Evolutionary conservation across 1,140 invertebrate genomes (phyloP).

Genomic region (Drosophila ogumai): DNA sequence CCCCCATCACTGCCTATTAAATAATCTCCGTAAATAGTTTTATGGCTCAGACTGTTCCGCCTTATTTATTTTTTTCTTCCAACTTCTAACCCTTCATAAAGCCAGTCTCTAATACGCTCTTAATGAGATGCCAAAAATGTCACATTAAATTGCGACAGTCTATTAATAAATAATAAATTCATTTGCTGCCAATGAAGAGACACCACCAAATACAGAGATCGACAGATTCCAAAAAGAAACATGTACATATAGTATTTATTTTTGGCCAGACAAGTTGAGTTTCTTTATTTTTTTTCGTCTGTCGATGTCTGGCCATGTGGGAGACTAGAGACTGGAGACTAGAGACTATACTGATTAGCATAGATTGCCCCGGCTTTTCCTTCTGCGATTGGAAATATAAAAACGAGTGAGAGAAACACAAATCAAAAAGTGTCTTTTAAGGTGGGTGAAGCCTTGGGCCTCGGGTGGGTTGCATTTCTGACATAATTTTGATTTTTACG

Average conservation of each 20-base stretch:
- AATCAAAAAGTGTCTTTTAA: conserved; percentile 35
- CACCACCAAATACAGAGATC: conserved; percentile 54
- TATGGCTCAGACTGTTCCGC: conserved; percentile 12
- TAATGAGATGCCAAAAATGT: conserved; percentile 79
- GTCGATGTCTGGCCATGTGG: conserved; percentile 68
- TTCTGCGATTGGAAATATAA: conserved; percentile 34
- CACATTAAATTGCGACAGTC: conserved; percentile 77
- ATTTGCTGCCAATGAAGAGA: conserved; percentile 73
- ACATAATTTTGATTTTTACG: conserved; percentile 62
- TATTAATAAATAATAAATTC: conserved; percentile 81
- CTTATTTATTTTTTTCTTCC: background rate
- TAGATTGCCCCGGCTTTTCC: conserved; percentile 45
- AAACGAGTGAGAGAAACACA: conserved; percentile 20
- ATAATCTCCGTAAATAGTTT: conserved; percentile 43
- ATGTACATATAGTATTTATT: conserved; percentile 61
- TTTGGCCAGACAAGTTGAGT: conserved; percentile 67
- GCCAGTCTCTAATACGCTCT: conserved; percentile 63
- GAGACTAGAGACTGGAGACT: conserved; percentile 62
- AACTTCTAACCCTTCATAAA: conserved; percentile 4
- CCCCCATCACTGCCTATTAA: background rate
- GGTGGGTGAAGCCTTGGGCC: conserved; percentile 14
- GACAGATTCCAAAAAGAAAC: conserved; percentile 15
- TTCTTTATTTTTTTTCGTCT: conserved; percentile 5
- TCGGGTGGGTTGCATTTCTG: conserved; percentile 52
- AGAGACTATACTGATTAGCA: conserved; percentile 62